These are phyloP conservation scores for Synergus japonicus DNA, from an alignment of 2,888 invertebrate genomes.

Conservation along the genomic window DNA sequence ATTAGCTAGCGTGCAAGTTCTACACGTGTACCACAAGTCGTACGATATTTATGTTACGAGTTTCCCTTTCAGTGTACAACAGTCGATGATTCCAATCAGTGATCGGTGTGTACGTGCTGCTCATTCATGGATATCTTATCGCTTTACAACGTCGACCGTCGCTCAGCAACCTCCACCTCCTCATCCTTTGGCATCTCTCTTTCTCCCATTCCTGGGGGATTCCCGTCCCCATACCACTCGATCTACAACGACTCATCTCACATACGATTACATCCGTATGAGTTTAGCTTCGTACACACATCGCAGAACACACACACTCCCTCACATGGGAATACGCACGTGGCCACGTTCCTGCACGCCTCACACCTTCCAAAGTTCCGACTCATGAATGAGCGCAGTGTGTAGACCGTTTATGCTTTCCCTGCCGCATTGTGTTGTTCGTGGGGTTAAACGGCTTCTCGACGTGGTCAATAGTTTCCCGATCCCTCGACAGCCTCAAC, in stretches of 20 bases:
- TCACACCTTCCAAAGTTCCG: conserved; percentile 63
- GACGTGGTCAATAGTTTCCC: conserved; percentile 73
- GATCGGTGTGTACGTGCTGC: conserved; percentile 59
- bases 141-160: conserved; percentile 55
- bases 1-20: conserved; percentile 51
- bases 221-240: conserved; percentile 48
- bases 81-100: conserved; percentile 64
- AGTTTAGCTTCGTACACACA: background rate
- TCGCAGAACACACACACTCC: conserved; percentile 11
- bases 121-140: conserved; percentile 68
- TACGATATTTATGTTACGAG: conserved; percentile 62
- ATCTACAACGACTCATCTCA: conserved; percentile 7
- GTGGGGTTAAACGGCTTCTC: conserved; percentile 69
- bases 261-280: background rate
- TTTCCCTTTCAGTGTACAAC: conserved; percentile 65
- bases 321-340: conserved; percentile 38
- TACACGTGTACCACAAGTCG: conserved; percentile 51
- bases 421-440: conserved; percentile 61
- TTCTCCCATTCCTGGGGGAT: conserved; percentile 29
- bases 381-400: conserved; percentile 69
- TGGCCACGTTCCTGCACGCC: conserved; percentile 55
- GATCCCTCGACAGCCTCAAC: conserved; percentile 58
- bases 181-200: conserved; percentile 28
- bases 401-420: conserved; percentile 68
- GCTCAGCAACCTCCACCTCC: conserved; percentile 40